Evolutionary conservation across 1,140 invertebrate genomes (phyloP).

Genomic region (Phymastichus coffea): DNA sequence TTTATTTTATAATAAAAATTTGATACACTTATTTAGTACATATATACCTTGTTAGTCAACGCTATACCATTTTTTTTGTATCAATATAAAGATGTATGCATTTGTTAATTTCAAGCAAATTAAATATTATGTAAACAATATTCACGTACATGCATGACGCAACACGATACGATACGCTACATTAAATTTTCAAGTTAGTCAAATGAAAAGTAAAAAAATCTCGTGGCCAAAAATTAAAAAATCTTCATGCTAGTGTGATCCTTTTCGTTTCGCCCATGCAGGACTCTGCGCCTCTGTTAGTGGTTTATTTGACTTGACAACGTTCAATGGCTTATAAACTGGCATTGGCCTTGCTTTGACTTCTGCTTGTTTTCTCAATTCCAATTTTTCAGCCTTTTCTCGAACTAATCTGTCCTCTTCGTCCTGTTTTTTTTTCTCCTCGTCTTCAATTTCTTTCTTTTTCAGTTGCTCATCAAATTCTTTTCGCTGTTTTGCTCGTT

Average conservation of each 20-base stretch:
- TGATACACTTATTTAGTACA: slow-evolving; percentile 13
- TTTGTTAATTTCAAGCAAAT: not conserved
- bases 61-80: slow-evolving; percentile 6
- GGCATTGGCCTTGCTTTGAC: slow-evolving; percentile 48
- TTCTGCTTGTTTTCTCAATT: slow-evolving; percentile 42
- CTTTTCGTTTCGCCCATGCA: slow-evolving; percentile 35
- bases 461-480: slow-evolving; percentile 49
- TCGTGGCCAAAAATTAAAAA: not conserved
- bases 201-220: slow-evolving; percentile 6
- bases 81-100: too few relatives aligned
- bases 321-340: slow-evolving; percentile 37
- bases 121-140: too few relatives aligned
- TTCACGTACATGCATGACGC: not conserved
- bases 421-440: slow-evolving; percentile 32
- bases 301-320: slow-evolving; percentile 41
- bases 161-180: slow-evolving; percentile 19
- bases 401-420: slow-evolving; percentile 33
- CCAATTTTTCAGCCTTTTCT: slow-evolving; percentile 38
- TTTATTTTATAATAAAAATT: slow-evolving; percentile 14
- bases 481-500: slow-evolving; percentile 42
- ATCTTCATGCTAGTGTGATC: slow-evolving; percentile 5
- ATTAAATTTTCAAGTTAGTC: slow-evolving; percentile 3
- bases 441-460: slow-evolving; percentile 40
- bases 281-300: slow-evolving; percentile 46
- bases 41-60: slow-evolving; percentile 14